phyloP scores from a whole-genome alignment of 2,113 vertebrate genomes.

The Phoxinus phoxinus region DNA sequence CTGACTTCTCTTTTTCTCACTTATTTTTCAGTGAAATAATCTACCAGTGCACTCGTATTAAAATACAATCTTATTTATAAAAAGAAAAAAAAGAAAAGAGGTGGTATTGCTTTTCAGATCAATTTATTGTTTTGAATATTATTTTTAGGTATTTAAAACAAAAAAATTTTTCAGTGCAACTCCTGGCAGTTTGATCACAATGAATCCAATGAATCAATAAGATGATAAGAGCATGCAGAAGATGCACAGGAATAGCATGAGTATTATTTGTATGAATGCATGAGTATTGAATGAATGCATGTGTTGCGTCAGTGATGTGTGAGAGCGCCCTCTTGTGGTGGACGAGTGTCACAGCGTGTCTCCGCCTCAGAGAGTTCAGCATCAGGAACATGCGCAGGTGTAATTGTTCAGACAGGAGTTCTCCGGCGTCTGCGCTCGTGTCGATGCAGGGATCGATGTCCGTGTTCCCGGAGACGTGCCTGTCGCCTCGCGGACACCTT shows the following conservation, averaged over 20 bases:
- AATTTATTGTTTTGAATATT: neutral
- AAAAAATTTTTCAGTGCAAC: neutral
- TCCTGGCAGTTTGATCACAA: neutral
- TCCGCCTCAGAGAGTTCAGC: neutral
- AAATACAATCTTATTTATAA: neutral
- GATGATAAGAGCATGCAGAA: neutral
- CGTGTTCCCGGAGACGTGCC: neutral
- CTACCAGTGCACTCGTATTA: neutral
- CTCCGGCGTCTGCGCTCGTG: neutral
- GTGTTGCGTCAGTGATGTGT: constrained; percentile 16
- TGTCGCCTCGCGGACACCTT: constrained; percentile 42
- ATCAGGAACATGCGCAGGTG: constrained; percentile 25
- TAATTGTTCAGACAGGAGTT: neutral
- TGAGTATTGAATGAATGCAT: too few species aligned
- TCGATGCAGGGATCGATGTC: constrained; percentile 45
- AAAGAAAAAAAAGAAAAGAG: neutral
- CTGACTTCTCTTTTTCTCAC: too few species aligned
- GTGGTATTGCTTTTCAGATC: neutral
- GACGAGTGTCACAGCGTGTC: too few species aligned
- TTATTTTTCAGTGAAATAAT: neutral
- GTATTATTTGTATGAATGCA: too few species aligned
- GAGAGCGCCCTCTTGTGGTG: constrained; percentile 47
- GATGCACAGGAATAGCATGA: neutral
- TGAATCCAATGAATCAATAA: neutral
- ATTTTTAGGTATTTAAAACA: neutral